Percentiles rank a stretch among this genome's conserved stretches.
Evolutionary conservation across 23 tunicate species (phyloP).

Genomic region (Clavelina lepadiformis): DNA sequence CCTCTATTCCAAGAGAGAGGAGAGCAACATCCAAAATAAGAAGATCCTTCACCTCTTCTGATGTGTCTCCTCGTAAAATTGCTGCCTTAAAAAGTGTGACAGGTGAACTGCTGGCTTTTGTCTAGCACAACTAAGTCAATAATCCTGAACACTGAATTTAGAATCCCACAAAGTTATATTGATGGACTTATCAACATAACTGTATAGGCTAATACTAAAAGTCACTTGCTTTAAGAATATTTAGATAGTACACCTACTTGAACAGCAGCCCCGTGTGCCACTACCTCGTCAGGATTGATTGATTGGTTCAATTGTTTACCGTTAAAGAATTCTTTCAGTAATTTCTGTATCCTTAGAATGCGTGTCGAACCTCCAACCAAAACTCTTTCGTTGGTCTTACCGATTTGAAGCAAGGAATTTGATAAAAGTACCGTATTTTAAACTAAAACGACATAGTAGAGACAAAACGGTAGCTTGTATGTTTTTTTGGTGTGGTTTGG

Average conservation of each 20-base stretch:
- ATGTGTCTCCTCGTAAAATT: constrained; percentile 27
- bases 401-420: too few relatives aligned
- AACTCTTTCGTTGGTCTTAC: constrained; percentile 55
- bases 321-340: constrained; percentile 47
- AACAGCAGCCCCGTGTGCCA: constrained; percentile 70
- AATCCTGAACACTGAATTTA: too few relatives aligned
- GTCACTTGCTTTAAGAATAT: too few relatives aligned
- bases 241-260: constrained; percentile 31
- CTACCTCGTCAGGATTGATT: constrained; percentile 67
- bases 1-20: constrained; percentile 61
- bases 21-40: constrained; percentile 66
- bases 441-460: too few relatives aligned
- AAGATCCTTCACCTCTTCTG: constrained; percentile 24
- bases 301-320: constrained; percentile 45
- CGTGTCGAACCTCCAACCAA: constrained; percentile 75
- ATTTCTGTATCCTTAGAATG: constrained; percentile 47
- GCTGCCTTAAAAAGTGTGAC: constrained; percentile 42
- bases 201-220: too few relatives aligned
- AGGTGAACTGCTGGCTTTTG: constrained; percentile 1
- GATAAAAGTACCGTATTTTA: too few relatives aligned
- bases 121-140: too few relatives aligned
- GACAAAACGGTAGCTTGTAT: too few relatives aligned
- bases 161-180: too few relatives aligned
- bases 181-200: too few relatives aligned
- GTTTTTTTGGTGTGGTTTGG: too few relatives aligned